A percentile compares a stretch with the other conserved stretches of the same genome.
Conservation (phyloP, 2,888 invertebrate species). For the Bombylius major region DNA sequence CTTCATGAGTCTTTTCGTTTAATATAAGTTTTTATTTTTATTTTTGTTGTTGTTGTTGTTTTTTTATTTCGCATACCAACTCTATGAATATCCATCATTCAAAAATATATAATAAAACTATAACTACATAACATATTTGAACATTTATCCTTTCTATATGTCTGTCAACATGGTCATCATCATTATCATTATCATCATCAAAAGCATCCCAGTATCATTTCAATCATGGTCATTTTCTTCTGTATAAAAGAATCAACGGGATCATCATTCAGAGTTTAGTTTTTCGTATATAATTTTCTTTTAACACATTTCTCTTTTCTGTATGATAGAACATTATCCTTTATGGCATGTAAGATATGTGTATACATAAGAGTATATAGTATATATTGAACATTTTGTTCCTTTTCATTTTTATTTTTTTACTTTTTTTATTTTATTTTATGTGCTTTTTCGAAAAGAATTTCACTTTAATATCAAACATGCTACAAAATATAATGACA, state of each 20-base stretch:
- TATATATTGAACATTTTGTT: too few relatives aligned
- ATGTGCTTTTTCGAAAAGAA: too few relatives aligned
- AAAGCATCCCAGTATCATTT: background rate
- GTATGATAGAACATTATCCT: background rate
- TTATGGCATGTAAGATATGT: background rate
- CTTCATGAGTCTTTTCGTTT: background rate
- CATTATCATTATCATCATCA: background rate
- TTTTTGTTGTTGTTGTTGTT: too few relatives aligned
- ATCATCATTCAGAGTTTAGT: background rate
- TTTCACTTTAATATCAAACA: too few relatives aligned
- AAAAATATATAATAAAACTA: too few relatives aligned
- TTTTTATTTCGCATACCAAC: background rate
- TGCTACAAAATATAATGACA: too few relatives aligned
- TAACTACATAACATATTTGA: too few relatives aligned
- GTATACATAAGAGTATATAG: too few relatives aligned
- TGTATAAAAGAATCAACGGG: background rate
- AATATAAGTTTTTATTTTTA: background rate
- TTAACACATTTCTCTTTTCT: background rate
- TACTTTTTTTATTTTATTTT: too few relatives aligned
- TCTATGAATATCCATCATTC: background rate
- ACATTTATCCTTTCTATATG: too few relatives aligned
- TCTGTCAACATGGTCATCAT: background rate
- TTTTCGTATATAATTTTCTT: background rate
- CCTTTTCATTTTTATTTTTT: too few relatives aligned
- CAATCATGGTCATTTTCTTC: background rate